phyloP scores from a whole-genome alignment of 2,113 vertebrate species.

The Ceyx melanurus region DNA sequence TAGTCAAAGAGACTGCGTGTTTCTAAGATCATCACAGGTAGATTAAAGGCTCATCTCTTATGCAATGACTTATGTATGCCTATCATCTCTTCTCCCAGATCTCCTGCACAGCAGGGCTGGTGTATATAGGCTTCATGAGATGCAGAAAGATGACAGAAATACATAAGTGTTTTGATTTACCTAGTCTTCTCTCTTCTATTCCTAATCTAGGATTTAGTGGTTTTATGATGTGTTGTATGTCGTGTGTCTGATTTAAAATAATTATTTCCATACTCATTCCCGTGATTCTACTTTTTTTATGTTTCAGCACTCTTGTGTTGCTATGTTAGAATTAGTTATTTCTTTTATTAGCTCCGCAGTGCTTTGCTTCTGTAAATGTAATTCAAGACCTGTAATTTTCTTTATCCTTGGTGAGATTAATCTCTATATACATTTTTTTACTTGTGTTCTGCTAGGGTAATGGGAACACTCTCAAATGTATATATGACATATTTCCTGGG shows the following conservation, averaged over 20 bases:
- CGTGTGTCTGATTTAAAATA: neutral
- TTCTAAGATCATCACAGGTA: conserved; percentile 12
- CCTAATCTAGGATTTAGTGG: conserved; percentile 10
- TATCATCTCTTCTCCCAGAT: conserved; percentile 28
- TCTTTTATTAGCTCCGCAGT: neutral
- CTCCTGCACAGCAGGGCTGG: conserved; percentile 11
- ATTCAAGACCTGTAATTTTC: conserved; percentile 21
- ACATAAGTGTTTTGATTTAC: conserved; percentile 48
- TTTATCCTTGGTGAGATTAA: conserved; percentile 53
- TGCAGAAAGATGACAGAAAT: conserved; percentile 45
- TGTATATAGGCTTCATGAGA: conserved; percentile 14
- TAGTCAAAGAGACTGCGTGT: conserved; percentile 16
- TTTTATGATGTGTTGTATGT: neutral
- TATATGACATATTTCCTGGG: conserved; percentile 16
- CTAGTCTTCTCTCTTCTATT: conserved; percentile 14
- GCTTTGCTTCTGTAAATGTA: neutral
- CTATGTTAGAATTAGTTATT: neutral
- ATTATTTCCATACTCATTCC: neutral
- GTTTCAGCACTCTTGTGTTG: neutral
- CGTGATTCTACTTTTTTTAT: neutral
- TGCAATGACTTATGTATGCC: conserved; percentile 29
- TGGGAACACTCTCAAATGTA: conserved; percentile 2
- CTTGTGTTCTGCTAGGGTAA: conserved; percentile 57
- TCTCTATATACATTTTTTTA: neutral
- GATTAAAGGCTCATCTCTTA: conserved; percentile 60